Evolutionary conservation across 23 tunicate species (phyloP), one percentile per base, ranked within the genome.

Genomic region (Phallusia fumigata): DNA sequence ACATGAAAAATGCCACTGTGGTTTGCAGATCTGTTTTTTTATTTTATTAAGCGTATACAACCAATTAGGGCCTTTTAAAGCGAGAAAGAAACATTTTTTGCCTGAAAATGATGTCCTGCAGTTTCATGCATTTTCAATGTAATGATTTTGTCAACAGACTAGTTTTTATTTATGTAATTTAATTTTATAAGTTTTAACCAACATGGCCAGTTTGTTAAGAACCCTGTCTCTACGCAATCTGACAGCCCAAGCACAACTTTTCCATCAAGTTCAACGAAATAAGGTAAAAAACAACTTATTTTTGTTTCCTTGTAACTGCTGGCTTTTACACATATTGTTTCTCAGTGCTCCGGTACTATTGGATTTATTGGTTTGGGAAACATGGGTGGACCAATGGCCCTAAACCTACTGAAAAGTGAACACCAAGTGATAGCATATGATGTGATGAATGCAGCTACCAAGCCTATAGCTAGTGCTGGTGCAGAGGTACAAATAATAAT

Each of bases 361-460:
- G 99, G 99, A 31, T 95, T 95, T 50, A 84, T 95, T 77, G 99
- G 99, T 58, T 83, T 96, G 28, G 99, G 99, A 18, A 96, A 96
- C 80, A 96, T 96, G 99, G 99, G 99, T 5, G 99, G 88, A 40
- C 93, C 99, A 30, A 96, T 96, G 99, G 99, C 99, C 15, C 26
- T 93, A 49, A 96, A 96, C 65, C 92, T 96, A 0, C 31, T 96
- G 32, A 87, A 85, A 44, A 69, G 75, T 8, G 82, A 80, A n/a
- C 88, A 87, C 28, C 49, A 84, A 47, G 97, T 96, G 34, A 53
- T 90, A 26, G 99, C 82, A 19, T 96, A 79, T 82, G 99, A 96
- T 88, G 90, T 91, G 15, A 53, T 84, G 33, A 79, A 73, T 19
- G 82, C 79, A 19, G 76, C 92, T 31, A 83, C 72, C n/a, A 65